Conservation (phyloP, 2,113 vertebrate species). For the Oryzias curvinotus region DNA sequence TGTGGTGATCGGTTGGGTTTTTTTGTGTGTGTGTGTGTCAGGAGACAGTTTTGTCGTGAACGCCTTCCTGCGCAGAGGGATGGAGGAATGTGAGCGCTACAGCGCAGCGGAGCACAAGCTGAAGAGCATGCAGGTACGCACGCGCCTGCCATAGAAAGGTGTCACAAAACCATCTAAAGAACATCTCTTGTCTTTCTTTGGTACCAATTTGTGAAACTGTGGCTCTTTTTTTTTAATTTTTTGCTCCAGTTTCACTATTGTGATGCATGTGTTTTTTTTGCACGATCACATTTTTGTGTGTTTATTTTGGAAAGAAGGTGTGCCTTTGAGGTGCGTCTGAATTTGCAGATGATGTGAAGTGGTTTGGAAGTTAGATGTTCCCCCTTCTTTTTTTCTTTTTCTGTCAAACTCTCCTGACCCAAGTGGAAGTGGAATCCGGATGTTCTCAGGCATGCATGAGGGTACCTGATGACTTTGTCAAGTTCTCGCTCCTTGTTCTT, state of each 20-base stretch:
- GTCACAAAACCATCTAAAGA: too few species aligned
- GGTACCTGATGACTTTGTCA: conserved; percentile 46
- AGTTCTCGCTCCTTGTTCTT: conserved; percentile 59
- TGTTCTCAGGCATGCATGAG: conserved; percentile 43
- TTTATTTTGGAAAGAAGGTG: not conserved
- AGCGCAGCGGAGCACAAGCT: conserved; percentile 66
- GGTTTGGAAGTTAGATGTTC: conserved; percentile 31
- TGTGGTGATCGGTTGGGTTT: conserved; percentile 15
- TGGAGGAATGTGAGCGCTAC: conserved; percentile 76
- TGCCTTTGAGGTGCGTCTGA: conserved; percentile 4
- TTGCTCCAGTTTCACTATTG: not conserved
- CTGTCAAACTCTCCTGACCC: conserved; percentile 33
- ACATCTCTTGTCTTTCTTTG: too few species aligned
- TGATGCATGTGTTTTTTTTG: not conserved
- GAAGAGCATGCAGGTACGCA: conserved; percentile 74
- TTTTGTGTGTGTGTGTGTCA: conserved; percentile 29
- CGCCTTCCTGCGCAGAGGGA: conserved; percentile 76
- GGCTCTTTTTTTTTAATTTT: not conserved
- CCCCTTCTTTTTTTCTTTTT: conserved; percentile 5
- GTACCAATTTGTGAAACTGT: too few species aligned
- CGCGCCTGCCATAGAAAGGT: not conserved
- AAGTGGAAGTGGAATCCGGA: conserved; percentile 29
- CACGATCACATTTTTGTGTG: not conserved
- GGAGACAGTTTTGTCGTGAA: conserved; percentile 83
- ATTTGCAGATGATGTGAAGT: conserved; percentile 32